Percentiles rank a stretch among this genome's conserved stretches.
These are phyloP conservation scores for Loxodonta africana DNA, from an alignment of 2,113 vertebrate species.

Conservation along the genomic window DNA sequence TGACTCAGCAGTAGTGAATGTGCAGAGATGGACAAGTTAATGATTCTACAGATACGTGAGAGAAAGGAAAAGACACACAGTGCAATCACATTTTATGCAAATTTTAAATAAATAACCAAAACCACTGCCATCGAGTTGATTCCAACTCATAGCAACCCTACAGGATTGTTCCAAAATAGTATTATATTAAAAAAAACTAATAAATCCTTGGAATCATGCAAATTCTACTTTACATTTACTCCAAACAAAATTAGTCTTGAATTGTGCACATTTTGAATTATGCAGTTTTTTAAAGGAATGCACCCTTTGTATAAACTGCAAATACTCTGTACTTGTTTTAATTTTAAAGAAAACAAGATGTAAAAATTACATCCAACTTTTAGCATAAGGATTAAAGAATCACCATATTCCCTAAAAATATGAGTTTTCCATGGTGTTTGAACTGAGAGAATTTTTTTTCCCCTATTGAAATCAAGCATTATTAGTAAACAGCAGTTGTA, in stretches of 20 bases:
- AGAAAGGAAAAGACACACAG: neutral
- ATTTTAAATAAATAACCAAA: neutral
- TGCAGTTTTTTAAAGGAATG: neutral
- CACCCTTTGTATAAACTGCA: conserved; percentile 12
- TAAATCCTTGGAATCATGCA: neutral
- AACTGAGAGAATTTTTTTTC: conserved; percentile 68
- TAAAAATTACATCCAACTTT: conserved; percentile 70
- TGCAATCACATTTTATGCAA: neutral
- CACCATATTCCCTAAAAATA: conserved; percentile 74
- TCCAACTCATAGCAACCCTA: too few relatives aligned
- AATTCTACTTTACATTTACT: conserved; percentile 31
- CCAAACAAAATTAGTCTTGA: conserved; percentile 14
- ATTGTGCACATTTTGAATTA: neutral
- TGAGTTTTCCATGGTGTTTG: conserved; percentile 66
- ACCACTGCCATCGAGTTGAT: too few relatives aligned
- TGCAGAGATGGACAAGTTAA: neutral
- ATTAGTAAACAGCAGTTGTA: conserved; percentile 83
- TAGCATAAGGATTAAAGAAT: conserved; percentile 72
- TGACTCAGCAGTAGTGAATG: neutral
- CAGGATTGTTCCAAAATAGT: too few relatives aligned
- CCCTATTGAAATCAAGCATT: conserved; percentile 82
- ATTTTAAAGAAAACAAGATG: conserved; percentile 64
- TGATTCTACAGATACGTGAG: neutral
- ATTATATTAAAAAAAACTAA: neutral
- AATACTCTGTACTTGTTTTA: neutral